Percentiles rank a stretch among this genome's conserved stretches.
Evolutionary conservation across 2,113 vertebrate genomes (phyloP).

Genomic region (Anser brachyrhynchus): DNA sequence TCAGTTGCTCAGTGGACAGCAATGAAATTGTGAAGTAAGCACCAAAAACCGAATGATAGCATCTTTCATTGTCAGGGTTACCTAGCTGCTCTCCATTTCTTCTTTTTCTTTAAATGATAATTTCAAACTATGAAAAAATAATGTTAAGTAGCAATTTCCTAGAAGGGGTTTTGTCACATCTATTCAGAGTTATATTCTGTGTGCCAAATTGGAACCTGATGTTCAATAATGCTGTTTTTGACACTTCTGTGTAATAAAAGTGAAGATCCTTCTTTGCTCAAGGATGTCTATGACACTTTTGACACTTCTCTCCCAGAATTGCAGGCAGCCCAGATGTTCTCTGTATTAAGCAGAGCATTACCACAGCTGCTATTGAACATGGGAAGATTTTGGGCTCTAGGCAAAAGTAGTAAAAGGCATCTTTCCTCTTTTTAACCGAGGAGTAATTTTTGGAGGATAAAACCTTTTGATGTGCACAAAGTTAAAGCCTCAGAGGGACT

Average conservation of each 20-base stretch:
- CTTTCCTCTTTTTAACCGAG: slow-evolving; percentile 8
- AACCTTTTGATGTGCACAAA: slow-evolving; percentile 25
- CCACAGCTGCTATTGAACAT: slow-evolving; percentile 46
- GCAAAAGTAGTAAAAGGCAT: slow-evolving; percentile 46
- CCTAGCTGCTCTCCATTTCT: not conserved
- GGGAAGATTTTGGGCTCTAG: slow-evolving; percentile 32
- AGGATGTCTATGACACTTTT: slow-evolving; percentile 68
- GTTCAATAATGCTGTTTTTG: slow-evolving; percentile 60
- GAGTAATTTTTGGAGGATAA: slow-evolving; percentile 29
- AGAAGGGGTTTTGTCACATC: slow-evolving; percentile 55
- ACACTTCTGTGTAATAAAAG: slow-evolving; percentile 57
- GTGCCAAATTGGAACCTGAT: slow-evolving; percentile 53
- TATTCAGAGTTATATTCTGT: slow-evolving; percentile 56
- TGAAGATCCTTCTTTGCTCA: slow-evolving; percentile 59
- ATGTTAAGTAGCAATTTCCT: slow-evolving; percentile 46
- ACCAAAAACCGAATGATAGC: not conserved
- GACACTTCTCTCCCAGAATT: slow-evolving; percentile 48
- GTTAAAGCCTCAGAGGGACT: not conserved
- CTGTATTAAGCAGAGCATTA: slow-evolving; percentile 27
- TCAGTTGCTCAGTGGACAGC: not conserved
- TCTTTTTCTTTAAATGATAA: slow-evolving; percentile 61
- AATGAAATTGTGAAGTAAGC: not conserved
- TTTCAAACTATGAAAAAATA: slow-evolving; percentile 55
- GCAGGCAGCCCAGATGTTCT: slow-evolving; percentile 67
- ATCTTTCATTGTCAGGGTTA: slow-evolving; percentile 31